A percentile compares a stretch with the other conserved stretches of the same genome.
Evolutionary conservation across 2,113 vertebrate genomes (phyloP).

Genomic region (Dissostichus mawsoni): DNA sequence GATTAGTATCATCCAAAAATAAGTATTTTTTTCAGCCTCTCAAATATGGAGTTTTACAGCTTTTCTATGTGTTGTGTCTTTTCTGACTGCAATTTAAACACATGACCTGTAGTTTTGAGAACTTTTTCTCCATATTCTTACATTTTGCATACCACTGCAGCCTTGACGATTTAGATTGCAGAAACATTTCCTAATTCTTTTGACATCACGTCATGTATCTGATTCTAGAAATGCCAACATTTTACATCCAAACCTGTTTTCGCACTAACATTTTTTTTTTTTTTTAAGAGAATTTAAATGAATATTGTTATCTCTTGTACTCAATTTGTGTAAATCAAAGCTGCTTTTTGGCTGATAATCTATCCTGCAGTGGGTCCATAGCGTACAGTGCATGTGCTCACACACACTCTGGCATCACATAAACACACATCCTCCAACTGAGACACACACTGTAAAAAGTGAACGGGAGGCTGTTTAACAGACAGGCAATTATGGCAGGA

Average conservation of each 20-base stretch:
- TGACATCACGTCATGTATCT: background rate
- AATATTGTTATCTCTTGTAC: conserved; percentile 36
- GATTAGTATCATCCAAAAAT: no score
- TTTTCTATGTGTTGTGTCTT: no score
- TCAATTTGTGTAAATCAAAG: conserved; percentile 59
- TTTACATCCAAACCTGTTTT: no score
- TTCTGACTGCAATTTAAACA: no score
- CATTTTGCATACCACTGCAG: no score
- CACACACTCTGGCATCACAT: conserved; percentile 56
- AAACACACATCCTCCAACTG: conserved; percentile 59
- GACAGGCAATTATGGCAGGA: conserved; percentile 59
- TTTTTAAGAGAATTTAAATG: conserved; percentile 26
- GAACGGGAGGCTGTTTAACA: conserved; percentile 56
- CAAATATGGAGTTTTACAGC: no score
- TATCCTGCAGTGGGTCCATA: conserved; percentile 13
- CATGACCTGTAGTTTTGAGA: no score
- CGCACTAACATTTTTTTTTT: background rate
- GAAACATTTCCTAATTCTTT: background rate
- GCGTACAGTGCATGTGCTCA: conserved; percentile 51
- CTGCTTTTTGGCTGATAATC: conserved; percentile 44
- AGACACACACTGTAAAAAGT: conserved; percentile 50
- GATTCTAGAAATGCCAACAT: background rate
- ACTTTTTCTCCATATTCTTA: no score
- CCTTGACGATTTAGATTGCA: background rate
- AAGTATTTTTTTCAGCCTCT: no score